A percentile compares a stretch with the other conserved stretches of the same genome.
These are phyloP conservation scores for Podabrus alpinus DNA, from an alignment of 2,888 invertebrate genomes.

Conservation along the genomic window DNA sequence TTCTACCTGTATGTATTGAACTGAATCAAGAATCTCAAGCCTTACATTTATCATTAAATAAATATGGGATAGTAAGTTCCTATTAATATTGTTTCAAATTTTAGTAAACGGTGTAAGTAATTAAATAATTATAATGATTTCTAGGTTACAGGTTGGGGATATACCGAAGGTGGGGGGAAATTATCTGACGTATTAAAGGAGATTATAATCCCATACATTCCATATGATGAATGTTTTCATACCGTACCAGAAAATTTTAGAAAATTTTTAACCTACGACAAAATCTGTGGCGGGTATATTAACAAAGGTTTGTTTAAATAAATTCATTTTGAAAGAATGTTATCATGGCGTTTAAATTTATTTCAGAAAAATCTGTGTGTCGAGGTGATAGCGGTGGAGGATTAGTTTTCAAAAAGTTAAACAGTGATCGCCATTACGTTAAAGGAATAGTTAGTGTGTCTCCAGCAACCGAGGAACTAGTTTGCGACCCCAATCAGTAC, in stretches of 20 bases:
- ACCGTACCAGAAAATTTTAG: neutral
- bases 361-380: neutral
- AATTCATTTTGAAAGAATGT: neutral
- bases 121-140: neutral
- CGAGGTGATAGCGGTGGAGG: neutral
- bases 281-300: neutral
- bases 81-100: neutral
- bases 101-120: neutral
- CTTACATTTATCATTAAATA: slow-evolving; percentile 7
- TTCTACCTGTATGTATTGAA: slow-evolving; percentile 50
- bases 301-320: neutral
- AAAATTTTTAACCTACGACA: neutral
- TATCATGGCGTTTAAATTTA: neutral
- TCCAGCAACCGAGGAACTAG: neutral
- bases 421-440: neutral
- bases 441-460: neutral
- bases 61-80: slow-evolving; percentile 37
- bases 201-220: neutral
- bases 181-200: neutral
- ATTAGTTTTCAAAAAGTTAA: neutral
- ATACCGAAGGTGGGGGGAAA: neutral
- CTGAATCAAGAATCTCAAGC: slow-evolving; percentile 28
- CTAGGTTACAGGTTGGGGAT: neutral
- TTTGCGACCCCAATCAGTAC: neutral
- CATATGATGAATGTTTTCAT: neutral